These are phyloP conservation scores for Bursaphelenchus okinawaensis DNA, from an alignment of 2,888 invertebrate genomes.

Conservation along the genomic window DNA sequence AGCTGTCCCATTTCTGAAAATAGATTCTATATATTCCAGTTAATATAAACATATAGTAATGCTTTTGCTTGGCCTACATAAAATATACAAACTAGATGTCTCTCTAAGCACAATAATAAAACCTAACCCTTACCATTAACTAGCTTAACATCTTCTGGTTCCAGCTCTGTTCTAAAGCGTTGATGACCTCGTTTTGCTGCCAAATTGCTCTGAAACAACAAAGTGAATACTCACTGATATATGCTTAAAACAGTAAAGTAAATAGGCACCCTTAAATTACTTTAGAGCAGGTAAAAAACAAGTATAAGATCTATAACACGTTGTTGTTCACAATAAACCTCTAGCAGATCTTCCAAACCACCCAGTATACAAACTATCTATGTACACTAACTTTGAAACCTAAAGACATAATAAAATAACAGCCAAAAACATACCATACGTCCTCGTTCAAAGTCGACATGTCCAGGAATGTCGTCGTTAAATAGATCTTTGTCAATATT, in stretches of 20 bases:
- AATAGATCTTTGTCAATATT: background rate
- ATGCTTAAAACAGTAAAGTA: too few relatives aligned
- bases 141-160: conserved; percentile 46
- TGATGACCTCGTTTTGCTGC: background rate
- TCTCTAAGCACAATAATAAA: too few relatives aligned
- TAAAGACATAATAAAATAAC: too few relatives aligned
- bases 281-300: too few relatives aligned
- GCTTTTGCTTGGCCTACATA: background rate
- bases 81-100: too few relatives aligned
- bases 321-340: too few relatives aligned
- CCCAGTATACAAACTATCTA: background rate
- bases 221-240: too few relatives aligned
- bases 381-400: background rate
- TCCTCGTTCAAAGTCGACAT: background rate
- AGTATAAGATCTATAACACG: too few relatives aligned
- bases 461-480: background rate
- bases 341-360: too few relatives aligned
- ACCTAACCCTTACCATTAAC: conserved; percentile 43
- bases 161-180: conserved; percentile 44
- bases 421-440: background rate
- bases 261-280: too few relatives aligned
- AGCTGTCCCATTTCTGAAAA: conserved; percentile 65
- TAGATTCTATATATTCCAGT: background rate
- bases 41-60: conserved; percentile 2
- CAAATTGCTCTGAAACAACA: background rate